phyloP scores from a whole-genome alignment of 2,797 vertebrate species.

The Anisognathus igniventris region DNA sequence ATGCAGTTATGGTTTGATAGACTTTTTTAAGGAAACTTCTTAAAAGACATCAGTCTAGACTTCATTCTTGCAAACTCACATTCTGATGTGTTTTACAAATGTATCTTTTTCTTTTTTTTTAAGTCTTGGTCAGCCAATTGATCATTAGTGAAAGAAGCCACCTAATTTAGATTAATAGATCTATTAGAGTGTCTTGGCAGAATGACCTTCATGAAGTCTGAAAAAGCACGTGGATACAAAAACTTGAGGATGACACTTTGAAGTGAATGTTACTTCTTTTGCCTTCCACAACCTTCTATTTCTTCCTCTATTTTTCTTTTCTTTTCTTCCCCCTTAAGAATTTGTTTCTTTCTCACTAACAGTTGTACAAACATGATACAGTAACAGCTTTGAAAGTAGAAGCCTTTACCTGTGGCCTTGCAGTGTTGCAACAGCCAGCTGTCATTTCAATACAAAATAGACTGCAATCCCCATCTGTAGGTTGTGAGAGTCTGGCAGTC shows the following conservation, averaged over 20 bases:
- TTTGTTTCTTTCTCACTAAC: background rate
- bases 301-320: background rate
- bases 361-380: background rate
- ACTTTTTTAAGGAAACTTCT: background rate
- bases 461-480: background rate
- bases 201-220: background rate
- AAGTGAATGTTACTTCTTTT: background rate
- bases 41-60: background rate
- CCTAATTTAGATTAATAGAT: background rate
- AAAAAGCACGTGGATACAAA: background rate
- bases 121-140: background rate
- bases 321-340: background rate
- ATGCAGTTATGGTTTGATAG: background rate
- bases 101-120: background rate
- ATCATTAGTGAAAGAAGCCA: background rate
- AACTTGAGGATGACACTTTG: background rate
- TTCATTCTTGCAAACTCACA: background rate
- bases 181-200: background rate
- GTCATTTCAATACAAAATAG: background rate
- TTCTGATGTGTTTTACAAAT: background rate
- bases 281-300: background rate
- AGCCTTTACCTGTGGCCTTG: background rate
- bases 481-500: background rate
- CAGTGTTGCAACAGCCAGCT: background rate
- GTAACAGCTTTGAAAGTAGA: background rate